A percentile compares a stretch with the other conserved stretches of the same genome.
These are phyloP conservation scores for Zoanthus gigantus DNA, from an alignment of 92 coral and sea anemone species.

Conservation along the genomic window DNA sequence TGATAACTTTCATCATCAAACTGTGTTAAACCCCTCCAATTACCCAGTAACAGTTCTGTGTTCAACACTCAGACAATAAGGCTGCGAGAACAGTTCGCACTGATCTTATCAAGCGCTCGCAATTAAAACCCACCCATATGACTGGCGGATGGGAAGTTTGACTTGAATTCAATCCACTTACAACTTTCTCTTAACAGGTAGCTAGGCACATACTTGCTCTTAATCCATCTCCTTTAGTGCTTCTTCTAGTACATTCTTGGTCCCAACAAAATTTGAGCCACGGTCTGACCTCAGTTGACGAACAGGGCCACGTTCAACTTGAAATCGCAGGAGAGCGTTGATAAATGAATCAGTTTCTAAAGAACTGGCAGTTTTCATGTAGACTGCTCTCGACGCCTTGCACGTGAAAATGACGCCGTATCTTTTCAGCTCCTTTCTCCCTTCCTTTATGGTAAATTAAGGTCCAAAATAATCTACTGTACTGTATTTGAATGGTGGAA, in stretches of 20 bases:
- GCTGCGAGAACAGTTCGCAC: slow-evolving; percentile 57
- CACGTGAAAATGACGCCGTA: slow-evolving; percentile 66
- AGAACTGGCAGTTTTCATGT: slow-evolving; percentile 50
- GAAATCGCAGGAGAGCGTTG: slow-evolving; percentile 64
- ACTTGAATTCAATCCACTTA: slow-evolving; percentile 56
- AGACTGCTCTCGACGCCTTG: slow-evolving; percentile 57
- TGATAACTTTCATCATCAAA: slow-evolving; percentile 63
- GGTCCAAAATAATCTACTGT: slow-evolving; percentile 59
- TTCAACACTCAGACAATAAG: background rate
- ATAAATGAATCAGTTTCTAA: slow-evolving; percentile 65
- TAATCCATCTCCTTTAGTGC: slow-evolving; percentile 59
- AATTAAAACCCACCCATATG: slow-evolving; percentile 56
- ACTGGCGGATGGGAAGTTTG: slow-evolving; percentile 68
- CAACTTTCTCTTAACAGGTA: slow-evolving; percentile 56
- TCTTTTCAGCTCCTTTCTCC: slow-evolving; percentile 52
- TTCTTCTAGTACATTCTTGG: slow-evolving; percentile 32
- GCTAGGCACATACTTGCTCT: background rate
- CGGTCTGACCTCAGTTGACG: slow-evolving; percentile 58
- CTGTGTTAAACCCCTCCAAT: background rate
- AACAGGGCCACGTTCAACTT: slow-evolving; percentile 33
- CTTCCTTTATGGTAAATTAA: slow-evolving; percentile 49
- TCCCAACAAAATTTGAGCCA: slow-evolving; percentile 64
- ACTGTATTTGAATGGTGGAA: slow-evolving; percentile 58
- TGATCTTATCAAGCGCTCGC: slow-evolving; percentile 59
- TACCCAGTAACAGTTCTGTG: no score